A percentile compares a stretch with the other conserved stretches of the same genome.
Evolutionary conservation across 2,888 invertebrate species (phyloP).

Genomic region (Gnatocerus cornutus): DNA sequence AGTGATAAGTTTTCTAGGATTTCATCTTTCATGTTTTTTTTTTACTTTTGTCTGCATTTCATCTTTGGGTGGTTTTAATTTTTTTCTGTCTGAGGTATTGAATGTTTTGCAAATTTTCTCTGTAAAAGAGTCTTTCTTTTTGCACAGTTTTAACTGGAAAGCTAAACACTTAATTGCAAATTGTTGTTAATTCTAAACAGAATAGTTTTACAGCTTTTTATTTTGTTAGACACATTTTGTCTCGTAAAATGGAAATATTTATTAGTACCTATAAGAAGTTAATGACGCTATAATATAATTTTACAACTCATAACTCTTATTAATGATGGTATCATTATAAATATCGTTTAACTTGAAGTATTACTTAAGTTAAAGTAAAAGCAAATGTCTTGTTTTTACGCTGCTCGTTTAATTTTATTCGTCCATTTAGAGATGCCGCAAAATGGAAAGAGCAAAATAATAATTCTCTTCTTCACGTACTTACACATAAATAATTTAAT

Average conservation of each 20-base stretch:
- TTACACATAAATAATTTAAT: too few relatives aligned
- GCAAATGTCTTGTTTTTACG: conserved; percentile 6
- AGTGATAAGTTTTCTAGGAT: too few relatives aligned
- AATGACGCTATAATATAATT: conserved; percentile 42
- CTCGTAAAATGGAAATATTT: conserved; percentile 40
- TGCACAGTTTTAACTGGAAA: too few relatives aligned
- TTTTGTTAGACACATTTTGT: conserved; percentile 31
- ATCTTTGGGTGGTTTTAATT: too few relatives aligned
- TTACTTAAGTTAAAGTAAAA: conserved; percentile 8
- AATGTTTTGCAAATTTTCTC: too few relatives aligned
- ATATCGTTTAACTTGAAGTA: conserved; percentile 34
- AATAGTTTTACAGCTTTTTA: conserved; percentile 21
- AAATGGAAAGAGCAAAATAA: neutral
- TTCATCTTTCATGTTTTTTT: too few relatives aligned
- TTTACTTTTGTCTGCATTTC: too few relatives aligned
- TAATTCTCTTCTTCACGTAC: too few relatives aligned
- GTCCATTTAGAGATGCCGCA: neutral
- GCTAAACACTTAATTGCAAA: neutral
- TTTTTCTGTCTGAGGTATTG: too few relatives aligned
- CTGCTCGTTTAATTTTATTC: conserved; percentile 1
- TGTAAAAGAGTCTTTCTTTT: too few relatives aligned
- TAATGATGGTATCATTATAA: conserved; percentile 31
- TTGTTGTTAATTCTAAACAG: conserved; percentile 3
- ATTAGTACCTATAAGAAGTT: conserved; percentile 34
- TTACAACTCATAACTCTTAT: conserved; percentile 44